Evolutionary conservation across 2,113 vertebrate species (phyloP), one percentile per base, ranked within the genome.

Genomic region (Malurus alboscapulatus): DNA sequence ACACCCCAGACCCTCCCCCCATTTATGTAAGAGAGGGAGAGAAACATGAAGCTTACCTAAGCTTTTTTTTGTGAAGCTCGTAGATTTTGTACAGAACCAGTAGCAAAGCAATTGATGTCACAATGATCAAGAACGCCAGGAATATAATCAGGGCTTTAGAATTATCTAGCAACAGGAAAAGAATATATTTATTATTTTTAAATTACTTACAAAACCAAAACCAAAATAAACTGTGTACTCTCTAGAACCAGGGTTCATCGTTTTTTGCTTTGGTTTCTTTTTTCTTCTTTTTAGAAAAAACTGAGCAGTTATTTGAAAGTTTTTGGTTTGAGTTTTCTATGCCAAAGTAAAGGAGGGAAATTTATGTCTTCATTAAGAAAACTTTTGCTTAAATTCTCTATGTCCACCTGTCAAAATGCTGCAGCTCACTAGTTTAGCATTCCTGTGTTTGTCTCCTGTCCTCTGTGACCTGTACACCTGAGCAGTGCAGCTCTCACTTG

Each of bases 61-160:
- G 97, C 15, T 97, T 97, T 54, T 83, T 98, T 83, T 91, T 96
- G 88, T 97, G 98, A 30, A 99, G 96, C 48, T 97, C 86, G 90
- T 98, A 99, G 94, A 99, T 99, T 97, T 99, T 99, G 78, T 98
- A 99, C 34, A 98, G 66, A 68, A 99, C 99, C 57, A 99, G 12
- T 2, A 99, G 87, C 22, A 99, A 98, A 54, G 98, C 98, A 81
- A 99, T 3, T 45, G 98, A 95, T 7, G 98, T 99, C 87, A 99
- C 84, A 94, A 98, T 17, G 65, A 99, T 99, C 85, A 99, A 96
- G 91, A 99, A 99, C 4, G 86, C 95, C 97, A 99, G 96, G 62
- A 99, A 98, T 86, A 90, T 96, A 84, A 99, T 98, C 51, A 99
- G 30, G n/a, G 98, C 98, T 89, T 87, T 98, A 58, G 98, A 97